A percentile compares a stretch with the other conserved stretches of the same genome.
Evolutionary conservation across 2,113 vertebrate species (phyloP).

Genomic region (Trematocara stigmaticum): DNA sequence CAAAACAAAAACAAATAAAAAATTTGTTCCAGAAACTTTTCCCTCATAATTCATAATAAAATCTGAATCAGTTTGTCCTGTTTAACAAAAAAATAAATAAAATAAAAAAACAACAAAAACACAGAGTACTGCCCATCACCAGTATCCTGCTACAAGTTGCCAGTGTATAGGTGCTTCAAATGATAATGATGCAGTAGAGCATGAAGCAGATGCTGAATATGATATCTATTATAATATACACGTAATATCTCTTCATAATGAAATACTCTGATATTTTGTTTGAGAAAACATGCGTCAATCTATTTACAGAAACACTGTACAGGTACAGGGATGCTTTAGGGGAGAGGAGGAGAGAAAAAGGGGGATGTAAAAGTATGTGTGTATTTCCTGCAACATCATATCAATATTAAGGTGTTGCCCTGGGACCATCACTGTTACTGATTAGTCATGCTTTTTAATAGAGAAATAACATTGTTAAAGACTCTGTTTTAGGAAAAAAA

Average conservation of each 20-base stretch:
- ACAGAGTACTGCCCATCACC: background rate
- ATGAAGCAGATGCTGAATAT: conserved; percentile 21
- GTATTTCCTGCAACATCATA: background rate
- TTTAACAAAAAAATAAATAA: background rate
- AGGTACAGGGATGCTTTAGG: conserved; percentile 17
- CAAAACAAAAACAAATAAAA: background rate
- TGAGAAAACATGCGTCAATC: conserved; percentile 72
- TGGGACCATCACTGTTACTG: background rate
- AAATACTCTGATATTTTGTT: conserved; percentile 64
- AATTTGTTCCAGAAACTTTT: background rate
- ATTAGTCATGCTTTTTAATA: background rate
- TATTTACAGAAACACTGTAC: conserved; percentile 70
- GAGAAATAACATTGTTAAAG: background rate
- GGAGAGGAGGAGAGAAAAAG: background rate
- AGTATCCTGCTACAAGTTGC: background rate
- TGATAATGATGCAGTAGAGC: conserved; percentile 15
- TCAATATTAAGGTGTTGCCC: background rate
- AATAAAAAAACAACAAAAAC: background rate
- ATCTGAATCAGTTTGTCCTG: background rate
- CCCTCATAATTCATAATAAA: background rate
- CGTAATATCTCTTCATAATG: conserved; percentile 44
- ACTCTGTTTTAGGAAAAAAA: background rate
- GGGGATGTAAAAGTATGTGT: background rate
- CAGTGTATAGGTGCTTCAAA: conserved; percentile 13
- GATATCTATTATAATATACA: conserved; percentile 44